Percentiles rank a stretch among this genome's conserved stretches.
phyloP scores from a whole-genome alignment of 2,113 vertebrate species.

The Oreochromis niloticus region DNA sequence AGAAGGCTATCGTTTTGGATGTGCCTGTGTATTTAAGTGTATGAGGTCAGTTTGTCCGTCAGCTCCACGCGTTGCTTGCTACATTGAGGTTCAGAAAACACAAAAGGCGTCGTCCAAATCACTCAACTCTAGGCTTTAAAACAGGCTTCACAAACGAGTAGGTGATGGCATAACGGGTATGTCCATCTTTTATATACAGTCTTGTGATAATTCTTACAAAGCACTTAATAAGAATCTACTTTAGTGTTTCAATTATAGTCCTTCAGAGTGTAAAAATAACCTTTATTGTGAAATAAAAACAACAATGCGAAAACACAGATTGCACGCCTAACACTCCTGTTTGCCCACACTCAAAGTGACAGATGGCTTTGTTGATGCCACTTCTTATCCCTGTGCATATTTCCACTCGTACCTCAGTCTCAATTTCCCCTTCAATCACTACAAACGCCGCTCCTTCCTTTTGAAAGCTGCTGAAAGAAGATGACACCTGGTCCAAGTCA shows the following conservation, averaged over 20 bases:
- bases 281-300: background rate
- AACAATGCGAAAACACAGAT: conserved; percentile 11
- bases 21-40: background rate
- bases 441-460: background rate
- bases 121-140: background rate
- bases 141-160: background rate
- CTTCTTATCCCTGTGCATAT: background rate
- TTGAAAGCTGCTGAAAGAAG: background rate
- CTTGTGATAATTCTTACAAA: background rate
- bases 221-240: background rate
- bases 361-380: background rate
- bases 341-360: background rate
- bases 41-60: background rate
- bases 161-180: accelerated
- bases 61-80: background rate
- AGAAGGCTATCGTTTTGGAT: background rate
- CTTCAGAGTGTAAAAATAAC: background rate
- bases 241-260: background rate
- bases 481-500: conserved; percentile 27
- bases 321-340: background rate
- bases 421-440: background rate
- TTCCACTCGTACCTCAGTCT: background rate
- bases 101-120: background rate
- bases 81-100: background rate
- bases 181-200: background rate